Evolutionary conservation across 2,888 invertebrate species (phyloP).

Genomic region (Cerastis rubricosa): DNA sequence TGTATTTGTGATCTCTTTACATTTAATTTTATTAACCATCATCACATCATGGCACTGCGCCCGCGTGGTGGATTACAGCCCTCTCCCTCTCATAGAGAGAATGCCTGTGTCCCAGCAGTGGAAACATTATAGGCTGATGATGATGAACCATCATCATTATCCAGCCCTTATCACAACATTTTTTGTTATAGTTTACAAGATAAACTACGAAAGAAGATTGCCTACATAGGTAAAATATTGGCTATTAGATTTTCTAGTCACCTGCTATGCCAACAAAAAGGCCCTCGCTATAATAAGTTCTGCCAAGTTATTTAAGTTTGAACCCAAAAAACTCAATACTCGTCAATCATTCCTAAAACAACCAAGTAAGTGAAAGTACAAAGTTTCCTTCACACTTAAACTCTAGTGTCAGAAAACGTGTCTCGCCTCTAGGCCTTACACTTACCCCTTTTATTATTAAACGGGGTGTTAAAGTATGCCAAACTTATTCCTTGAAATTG

Average conservation of each 20-base stretch:
- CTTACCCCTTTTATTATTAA: neutral
- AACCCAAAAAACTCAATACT: slow-evolving; percentile 35
- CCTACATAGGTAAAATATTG: neutral
- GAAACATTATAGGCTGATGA: too few species aligned
- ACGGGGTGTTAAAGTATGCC: neutral
- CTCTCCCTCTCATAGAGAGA: too few species aligned
- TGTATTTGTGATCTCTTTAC: too few species aligned
- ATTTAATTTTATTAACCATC: too few species aligned
- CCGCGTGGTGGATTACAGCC: too few species aligned
- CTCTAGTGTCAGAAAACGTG: neutral
- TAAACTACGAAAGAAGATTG: slow-evolving; percentile 8
- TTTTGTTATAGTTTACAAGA: too few species aligned
- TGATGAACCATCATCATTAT: too few species aligned
- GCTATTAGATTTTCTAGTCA: neutral
- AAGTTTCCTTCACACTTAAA: slow-evolving; percentile 18
- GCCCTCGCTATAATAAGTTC: slow-evolving; percentile 30
- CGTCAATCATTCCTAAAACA: slow-evolving; percentile 46
- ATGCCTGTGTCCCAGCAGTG: too few species aligned
- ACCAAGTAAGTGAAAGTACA: slow-evolving; percentile 16
- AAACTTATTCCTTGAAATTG: neutral
- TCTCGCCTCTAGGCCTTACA: neutral
- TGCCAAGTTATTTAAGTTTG: slow-evolving; percentile 49
- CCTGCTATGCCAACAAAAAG: slow-evolving; percentile 23
- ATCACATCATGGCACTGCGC: too few species aligned
- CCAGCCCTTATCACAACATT: too few species aligned